A percentile compares a stretch with the other conserved stretches of the same genome.
Evolutionary conservation across 2,888 invertebrate species (phyloP).

Genomic region (Gordius sp.): DNA sequence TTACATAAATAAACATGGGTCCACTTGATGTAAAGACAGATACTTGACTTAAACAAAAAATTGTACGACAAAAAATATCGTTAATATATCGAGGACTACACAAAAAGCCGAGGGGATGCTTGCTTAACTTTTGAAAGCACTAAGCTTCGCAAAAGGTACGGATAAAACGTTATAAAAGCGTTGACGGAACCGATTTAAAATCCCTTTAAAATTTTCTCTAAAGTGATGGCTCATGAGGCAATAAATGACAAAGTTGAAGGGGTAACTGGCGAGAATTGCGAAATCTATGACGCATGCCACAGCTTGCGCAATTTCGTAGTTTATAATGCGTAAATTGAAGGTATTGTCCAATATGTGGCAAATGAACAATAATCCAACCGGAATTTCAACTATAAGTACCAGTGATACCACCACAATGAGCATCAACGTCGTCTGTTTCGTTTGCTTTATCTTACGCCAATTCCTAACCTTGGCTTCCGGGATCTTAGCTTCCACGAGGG

Average conservation of each 20-base stretch:
- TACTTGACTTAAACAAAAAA: too few species aligned
- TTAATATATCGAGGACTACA: too few species aligned
- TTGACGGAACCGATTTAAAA: too few species aligned
- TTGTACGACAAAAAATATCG: too few species aligned
- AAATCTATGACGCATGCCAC: conserved; percentile 34
- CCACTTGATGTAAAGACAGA: too few species aligned
- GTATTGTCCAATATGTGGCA: conserved; percentile 43
- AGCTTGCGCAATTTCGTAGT: conserved; percentile 28
- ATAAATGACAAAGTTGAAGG: conserved; percentile 66
- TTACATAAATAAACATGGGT: too few species aligned
- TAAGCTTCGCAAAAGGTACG: too few species aligned
- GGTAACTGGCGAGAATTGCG: conserved; percentile 63
- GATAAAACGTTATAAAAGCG: too few species aligned
- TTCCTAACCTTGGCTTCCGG: conserved; percentile 56
- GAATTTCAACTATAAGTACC: conserved; percentile 32
- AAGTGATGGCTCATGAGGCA: conserved; percentile 83
- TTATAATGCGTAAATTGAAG: conserved; percentile 21
- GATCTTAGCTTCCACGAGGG: too few species aligned
- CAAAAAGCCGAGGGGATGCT: too few species aligned
- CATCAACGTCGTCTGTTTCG: conserved; percentile 38
- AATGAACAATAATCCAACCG: conserved; percentile 41
- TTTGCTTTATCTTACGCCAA: conserved; percentile 46
- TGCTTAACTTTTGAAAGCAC: too few species aligned
- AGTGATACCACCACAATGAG: conserved; percentile 31
- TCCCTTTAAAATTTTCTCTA: conserved; percentile 28